These are phyloP conservation scores for Hydrotaea diabolus DNA, from an alignment of 2,888 invertebrate species.

Conservation along the genomic window DNA sequence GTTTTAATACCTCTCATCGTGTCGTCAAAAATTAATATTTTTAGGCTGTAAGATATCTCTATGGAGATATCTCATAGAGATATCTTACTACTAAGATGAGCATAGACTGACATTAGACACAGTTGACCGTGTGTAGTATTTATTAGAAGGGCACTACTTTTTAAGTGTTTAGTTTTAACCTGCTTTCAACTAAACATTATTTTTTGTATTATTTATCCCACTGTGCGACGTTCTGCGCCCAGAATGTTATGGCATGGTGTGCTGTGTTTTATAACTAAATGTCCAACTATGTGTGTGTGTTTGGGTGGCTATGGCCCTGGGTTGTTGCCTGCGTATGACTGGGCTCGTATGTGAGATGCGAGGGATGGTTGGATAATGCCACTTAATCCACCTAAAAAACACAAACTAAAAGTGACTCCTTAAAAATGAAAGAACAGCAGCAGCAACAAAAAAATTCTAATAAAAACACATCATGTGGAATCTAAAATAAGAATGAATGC, in stretches of 20 bases:
- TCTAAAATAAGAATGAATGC: constrained; percentile 57
- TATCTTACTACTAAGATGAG: no score
- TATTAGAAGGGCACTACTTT: no score
- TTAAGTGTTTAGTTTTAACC: no score
- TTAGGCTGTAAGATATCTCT: no score
- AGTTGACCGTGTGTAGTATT: no score
- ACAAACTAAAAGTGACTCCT: constrained; percentile 63
- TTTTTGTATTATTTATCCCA: not conserved
- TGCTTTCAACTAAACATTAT: no score
- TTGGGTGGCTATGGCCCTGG: not conserved
- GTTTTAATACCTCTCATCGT: no score
- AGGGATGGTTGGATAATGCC: constrained; percentile 65
- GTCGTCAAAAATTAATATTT: no score
- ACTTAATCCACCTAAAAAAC: constrained; percentile 69
- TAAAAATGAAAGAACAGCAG: constrained; percentile 47
- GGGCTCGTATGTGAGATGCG: constrained; percentile 52
- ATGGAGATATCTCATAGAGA: no score
- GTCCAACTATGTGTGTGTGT: constrained; percentile 32
- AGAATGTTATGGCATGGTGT: not conserved
- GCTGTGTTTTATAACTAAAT: not conserved
- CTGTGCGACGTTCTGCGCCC: not conserved
- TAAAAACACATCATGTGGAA: constrained; percentile 42
- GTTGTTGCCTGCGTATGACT: constrained; percentile 22
- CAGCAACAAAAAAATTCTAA: constrained; percentile 18
- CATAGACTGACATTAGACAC: no score